These are phyloP conservation scores for Zaprionus vittiger DNA, from an alignment of 1,140 invertebrate genomes.

Conservation along the genomic window DNA sequence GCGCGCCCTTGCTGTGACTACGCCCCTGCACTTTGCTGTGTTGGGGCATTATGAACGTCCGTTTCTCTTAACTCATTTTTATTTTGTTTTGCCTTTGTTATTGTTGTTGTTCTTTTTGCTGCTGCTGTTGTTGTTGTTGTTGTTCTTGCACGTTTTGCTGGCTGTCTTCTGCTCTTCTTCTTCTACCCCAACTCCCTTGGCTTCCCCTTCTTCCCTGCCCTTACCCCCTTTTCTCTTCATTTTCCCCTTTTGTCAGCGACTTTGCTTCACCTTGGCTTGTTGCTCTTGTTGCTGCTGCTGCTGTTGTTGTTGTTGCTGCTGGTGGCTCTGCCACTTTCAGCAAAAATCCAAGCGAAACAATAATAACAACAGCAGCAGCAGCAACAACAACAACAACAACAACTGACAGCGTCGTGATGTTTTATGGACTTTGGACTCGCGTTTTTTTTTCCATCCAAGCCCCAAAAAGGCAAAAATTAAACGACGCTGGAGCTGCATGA, in stretches of 20 bases:
- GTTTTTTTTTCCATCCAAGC: conserved; percentile 55
- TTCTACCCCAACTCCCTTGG: neutral
- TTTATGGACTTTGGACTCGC: conserved; percentile 79
- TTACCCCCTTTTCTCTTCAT: neutral
- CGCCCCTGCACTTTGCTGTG: neutral
- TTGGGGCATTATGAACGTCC: conserved; percentile 62
- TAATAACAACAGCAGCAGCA: conserved; percentile 49
- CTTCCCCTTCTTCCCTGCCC: neutral
- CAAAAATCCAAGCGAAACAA: conserved; percentile 68
- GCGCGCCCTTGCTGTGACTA: neutral
- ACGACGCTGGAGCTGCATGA: conserved; percentile 65
- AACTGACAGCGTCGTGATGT: conserved; percentile 64
- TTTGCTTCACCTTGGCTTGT: conserved; percentile 70
- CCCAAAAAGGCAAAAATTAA: conserved; percentile 75
- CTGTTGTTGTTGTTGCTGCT: conserved; percentile 21
- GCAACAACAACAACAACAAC: conserved; percentile 46
- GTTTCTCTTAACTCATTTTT: conserved; percentile 75
- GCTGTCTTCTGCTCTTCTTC: conserved; percentile 20
- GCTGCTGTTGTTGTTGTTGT: conserved; percentile 11
- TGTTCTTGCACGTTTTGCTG: conserved; percentile 66
- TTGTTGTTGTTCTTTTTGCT: conserved; percentile 26
- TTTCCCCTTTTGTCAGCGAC: neutral
- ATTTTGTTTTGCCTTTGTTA: conserved; percentile 59
- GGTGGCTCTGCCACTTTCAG: conserved; percentile 68
- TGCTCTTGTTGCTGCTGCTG: conserved; percentile 36